Base-by-base conservation (phyloP, 2,797 vertebrate genomes). In the Uromys caudimaculatus region DNA sequence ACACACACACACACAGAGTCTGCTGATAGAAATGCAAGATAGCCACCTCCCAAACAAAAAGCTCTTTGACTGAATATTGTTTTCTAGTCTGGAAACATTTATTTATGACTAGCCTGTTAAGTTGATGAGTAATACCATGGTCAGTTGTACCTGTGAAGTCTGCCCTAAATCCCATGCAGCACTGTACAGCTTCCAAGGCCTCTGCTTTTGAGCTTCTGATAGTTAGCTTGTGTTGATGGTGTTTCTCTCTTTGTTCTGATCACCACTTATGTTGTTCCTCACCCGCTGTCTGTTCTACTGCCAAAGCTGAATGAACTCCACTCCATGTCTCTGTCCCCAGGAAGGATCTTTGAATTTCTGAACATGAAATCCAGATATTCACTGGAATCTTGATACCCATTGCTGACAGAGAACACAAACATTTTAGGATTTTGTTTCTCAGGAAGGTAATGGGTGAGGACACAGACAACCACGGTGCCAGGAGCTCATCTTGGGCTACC, bases 1-100 rank as follows among this genome's bases (percentile, higher is more conserved):
- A 78, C 19, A 83, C 82, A 23, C 78, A 47, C 16, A 85, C 13
- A 21, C 27, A 35, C 71, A 50, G 3, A 83, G 38, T 19, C 50
- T 93, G 56, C 75, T 50, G 88, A 64, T 21, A 50, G 90, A 96
- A 41, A 92, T 95, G 84, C 82, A 92, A 87, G 86, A 54, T 16
- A 91, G 54, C n/a, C 60, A 24, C 52, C 10, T 95, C 83, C 27
- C 54, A 84, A 92, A 84, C 89, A 92, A 52, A 89, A 86, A 44
- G 6, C 29, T 88, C 64, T 93, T 83, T 95, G 58, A 92, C 44
- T 94, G 81, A 75, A 24, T 94, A 41, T 82, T 92, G 58, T 78
- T 95, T 96, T 95, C 56, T 19, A n/a, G 54, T 88, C 60, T 50
- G 76, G 44, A 85, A 69, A 47, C 12, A 5, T 10, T 88, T 35